Evolutionary conservation across 2,797 vertebrate species (phyloP), one percentile per base, ranked within the genome.

Genomic region (Galaxias olidus): DNA sequence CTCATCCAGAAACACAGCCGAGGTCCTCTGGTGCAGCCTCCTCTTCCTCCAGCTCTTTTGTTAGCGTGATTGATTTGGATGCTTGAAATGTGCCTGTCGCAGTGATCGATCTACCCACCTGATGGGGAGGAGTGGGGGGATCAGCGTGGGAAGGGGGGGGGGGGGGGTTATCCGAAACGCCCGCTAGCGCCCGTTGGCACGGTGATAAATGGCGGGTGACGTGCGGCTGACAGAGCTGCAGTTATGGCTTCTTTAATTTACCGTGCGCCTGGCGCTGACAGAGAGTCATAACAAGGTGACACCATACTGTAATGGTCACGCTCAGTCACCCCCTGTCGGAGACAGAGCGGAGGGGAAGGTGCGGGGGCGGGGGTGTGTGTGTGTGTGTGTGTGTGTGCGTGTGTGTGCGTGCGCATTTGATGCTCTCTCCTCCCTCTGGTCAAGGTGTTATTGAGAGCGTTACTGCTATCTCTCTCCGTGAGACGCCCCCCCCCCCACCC

Each of bases 391-490:
- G 55, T 76, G 48, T 69, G 40, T 59, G 47, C 53, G 65, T 40
- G 19, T 13, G n/a, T 46, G 42, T 41, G 69, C 41, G 77, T 46
- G 59, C 58, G 81, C 81, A 84, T 78, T 84, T 44, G 41, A 60
- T 59, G 69, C 15, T 62, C 59, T 80, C 77, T 72, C 81, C 78
- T 84, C 76, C 78, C 72, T 73, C 66, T 85, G 88, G 85, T 87
- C 86, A 90, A 89, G 83, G 86, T 89, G 85, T 90, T 91, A 87
- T 89, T 91, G 86, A 88, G 85, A 87, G 80, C 4, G 54, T 59
- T 68, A 59, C 64, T 52, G 79, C 88, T 90, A 91, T 92, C 89
- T 87, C 70, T 74, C 71, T 64, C 70, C 66, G 60, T n/a, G 83
- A 81, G 75, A 82, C 79, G 49, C 65, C 76, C 46, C 19, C 78